Base-by-base conservation (phyloP, 1,140 invertebrate species). In the Calycopis cecrops region DNA sequence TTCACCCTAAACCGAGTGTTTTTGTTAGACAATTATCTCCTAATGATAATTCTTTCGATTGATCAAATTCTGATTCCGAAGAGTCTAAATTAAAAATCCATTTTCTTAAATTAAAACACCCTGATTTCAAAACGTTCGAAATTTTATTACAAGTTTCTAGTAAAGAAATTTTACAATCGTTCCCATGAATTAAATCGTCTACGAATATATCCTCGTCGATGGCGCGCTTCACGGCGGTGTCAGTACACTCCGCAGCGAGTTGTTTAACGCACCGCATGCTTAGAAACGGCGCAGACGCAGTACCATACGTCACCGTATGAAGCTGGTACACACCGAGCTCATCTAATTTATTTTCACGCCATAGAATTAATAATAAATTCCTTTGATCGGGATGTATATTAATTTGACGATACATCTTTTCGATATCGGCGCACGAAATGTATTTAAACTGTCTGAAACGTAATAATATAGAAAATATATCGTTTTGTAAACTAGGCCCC, bases 181-280 rank as follows among this genome's bases (percentile, higher is more conserved):
- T 1, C 4, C 55, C 47, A 1, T 67, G 67, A 1, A 88, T 33
- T 0, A 87, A n/a, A 59, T 90, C 85, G 54, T 90, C 88, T 0
- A 89, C 76, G 54, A 85, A 90, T 55, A 86, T 84, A 63, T 83
- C 73, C 16, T 40, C 38, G 3, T 40, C 14, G 3, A 40, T 40
- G 14, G 38, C 14, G 7, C 38, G n/a, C 7, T n/a, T 0, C 8
- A 40, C 12, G 2, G 14, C 8, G 7, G 10, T 17, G n/a, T 21
- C 44, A 21, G 16, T 17, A 4, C 44, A 18, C 34, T 70, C 64
- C 9, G 49, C 3, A 35, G 64, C 65, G n/a, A 69, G 9, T 54
- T 69, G 51, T 11, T 62, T 21, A 44, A 77, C 12, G 48, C 52
- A 67, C 18, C 64, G 48, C 11, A 61, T 70, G 47, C 70, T 67